Evolutionary conservation across 2,113 vertebrate genomes (phyloP).

Genomic region (Tor tambroides): DNA sequence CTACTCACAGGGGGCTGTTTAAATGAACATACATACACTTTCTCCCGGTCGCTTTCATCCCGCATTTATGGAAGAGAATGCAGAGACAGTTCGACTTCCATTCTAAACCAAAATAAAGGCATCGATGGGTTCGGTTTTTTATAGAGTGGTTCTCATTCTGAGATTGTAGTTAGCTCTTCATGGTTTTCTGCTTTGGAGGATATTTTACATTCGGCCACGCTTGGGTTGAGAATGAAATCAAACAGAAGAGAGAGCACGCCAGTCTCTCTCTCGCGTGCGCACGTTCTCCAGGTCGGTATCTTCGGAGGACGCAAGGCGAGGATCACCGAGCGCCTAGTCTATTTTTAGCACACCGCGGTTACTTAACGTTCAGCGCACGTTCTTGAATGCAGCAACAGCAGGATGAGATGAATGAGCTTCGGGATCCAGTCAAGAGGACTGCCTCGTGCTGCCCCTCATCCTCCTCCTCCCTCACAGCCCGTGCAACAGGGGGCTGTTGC

Average conservation of each 20-base stretch:
- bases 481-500: neutral
- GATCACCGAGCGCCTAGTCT: constrained; percentile 61
- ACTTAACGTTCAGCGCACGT: constrained; percentile 79
- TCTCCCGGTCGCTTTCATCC: constrained; percentile 27
- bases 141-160: constrained; percentile 35
- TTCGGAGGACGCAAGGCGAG: constrained; percentile 64
- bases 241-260: constrained; percentile 38
- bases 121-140: constrained; percentile 41
- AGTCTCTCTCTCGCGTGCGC: neutral
- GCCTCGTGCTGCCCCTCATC: constrained; percentile 30
- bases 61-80: constrained; percentile 34
- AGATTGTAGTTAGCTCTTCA: constrained; percentile 57
- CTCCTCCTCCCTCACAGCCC: constrained; percentile 19
- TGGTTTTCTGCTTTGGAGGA: constrained; percentile 55
- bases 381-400: constrained; percentile 71
- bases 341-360: constrained; percentile 75
- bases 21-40: constrained; percentile 22
- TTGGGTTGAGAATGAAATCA: constrained; percentile 48
- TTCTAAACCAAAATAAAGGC: constrained; percentile 51
- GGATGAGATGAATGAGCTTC: constrained; percentile 66
- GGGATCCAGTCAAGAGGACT: constrained; percentile 19
- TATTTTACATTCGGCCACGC: constrained; percentile 57
- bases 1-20: neutral
- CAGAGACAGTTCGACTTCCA: neutral
- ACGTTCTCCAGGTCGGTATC: constrained; percentile 56